phyloP scores from a whole-genome alignment of 2,797 vertebrate species.

The Iguana delicatissima region DNA sequence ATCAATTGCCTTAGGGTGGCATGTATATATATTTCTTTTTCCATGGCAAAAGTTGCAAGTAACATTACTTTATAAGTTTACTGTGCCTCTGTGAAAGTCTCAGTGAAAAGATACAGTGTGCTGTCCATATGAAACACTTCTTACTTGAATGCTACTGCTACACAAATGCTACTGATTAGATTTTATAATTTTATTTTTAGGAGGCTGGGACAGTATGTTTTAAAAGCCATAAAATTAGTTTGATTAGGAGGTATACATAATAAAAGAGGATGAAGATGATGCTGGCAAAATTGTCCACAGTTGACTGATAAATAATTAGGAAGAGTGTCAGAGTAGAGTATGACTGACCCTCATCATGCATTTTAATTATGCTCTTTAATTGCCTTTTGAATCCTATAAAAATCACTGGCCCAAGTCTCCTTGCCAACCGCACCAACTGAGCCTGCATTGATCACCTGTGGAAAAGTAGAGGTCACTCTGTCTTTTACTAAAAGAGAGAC shows the following conservation, averaged over 20 bases:
- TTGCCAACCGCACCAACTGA: constrained; percentile 3
- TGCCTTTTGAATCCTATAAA: constrained; percentile 64
- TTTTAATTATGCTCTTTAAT: constrained; percentile 67
- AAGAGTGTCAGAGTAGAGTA: constrained; percentile 41
- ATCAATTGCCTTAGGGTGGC: neutral
- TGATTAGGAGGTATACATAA: constrained; percentile 49
- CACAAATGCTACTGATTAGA: neutral
- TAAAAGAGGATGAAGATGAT: constrained; percentile 61
- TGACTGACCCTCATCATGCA: constrained; percentile 46
- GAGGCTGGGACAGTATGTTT: constrained; percentile 6
- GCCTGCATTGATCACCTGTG: constrained; percentile 41
- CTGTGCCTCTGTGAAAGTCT: neutral
- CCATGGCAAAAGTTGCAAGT: no score
- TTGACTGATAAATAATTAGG: constrained; percentile 62
- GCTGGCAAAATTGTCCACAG: constrained; percentile 54
- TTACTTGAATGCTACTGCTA: neutral
- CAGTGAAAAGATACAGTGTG: neutral
- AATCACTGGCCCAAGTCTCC: constrained; percentile 41
- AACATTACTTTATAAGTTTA: neutral
- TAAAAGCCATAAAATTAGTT: constrained; percentile 54
- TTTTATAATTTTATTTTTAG: neutral
- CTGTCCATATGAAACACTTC: neutral
- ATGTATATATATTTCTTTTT: neutral
- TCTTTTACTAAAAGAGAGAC: constrained; percentile 20
- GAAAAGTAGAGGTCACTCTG: constrained; percentile 44